Conservation (phyloP, 1,140 invertebrate genomes). For the Sipha flava region DNA sequence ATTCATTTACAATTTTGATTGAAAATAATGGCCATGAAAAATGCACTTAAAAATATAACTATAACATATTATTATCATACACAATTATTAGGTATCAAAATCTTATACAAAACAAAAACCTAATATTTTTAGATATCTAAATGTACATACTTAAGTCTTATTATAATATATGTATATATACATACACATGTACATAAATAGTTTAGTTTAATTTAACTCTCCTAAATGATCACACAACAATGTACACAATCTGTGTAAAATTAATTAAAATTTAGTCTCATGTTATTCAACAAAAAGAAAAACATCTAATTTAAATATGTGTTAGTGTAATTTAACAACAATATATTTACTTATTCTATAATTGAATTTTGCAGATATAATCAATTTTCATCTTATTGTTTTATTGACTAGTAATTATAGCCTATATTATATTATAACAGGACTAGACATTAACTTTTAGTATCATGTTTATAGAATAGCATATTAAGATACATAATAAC, state of each 20-base stretch:
- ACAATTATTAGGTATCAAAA: slow-evolving; percentile 27
- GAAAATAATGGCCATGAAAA: slow-evolving; percentile 27
- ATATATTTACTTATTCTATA: slow-evolving; percentile 27
- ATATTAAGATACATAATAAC: not conserved
- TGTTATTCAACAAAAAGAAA: slow-evolving; percentile 20
- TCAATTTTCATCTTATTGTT: slow-evolving; percentile 24
- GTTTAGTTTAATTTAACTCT: not conserved
- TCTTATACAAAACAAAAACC: slow-evolving; percentile 9
- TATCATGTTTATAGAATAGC: not conserved
- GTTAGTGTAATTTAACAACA: slow-evolving; percentile 22
- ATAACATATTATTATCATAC: slow-evolving; percentile 17
- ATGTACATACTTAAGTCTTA: not conserved
- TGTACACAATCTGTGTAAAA: not conserved
- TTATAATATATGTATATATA: not conserved
- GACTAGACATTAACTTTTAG: slow-evolving; percentile 22
- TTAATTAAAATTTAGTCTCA: slow-evolving; percentile 7
- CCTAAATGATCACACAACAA: slow-evolving; percentile 7
- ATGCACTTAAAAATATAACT: slow-evolving; percentile 5
- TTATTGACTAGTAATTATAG: slow-evolving; percentile 30
- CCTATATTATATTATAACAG: slow-evolving; percentile 1
- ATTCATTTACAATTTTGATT: not conserved
- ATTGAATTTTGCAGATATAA: slow-evolving; percentile 8
- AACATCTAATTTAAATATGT: slow-evolving; percentile 14
- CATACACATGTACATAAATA: not conserved
- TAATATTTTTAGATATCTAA: not conserved